Conservation (phyloP, 1,140 invertebrate species). For the Microplitis demolitor region DNA sequence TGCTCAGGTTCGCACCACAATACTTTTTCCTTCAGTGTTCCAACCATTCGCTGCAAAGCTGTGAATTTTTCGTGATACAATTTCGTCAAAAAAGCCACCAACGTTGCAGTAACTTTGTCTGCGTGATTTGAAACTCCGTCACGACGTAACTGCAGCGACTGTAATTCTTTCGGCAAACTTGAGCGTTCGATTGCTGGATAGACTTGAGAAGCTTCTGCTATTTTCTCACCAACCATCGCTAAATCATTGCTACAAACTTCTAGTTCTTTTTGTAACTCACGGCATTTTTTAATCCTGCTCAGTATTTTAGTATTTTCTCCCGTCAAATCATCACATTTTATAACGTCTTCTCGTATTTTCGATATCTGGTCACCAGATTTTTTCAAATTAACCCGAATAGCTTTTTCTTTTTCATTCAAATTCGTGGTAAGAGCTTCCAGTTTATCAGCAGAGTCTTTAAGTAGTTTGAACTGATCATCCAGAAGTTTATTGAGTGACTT, state of each 20-base stretch:
- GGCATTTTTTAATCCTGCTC: constrained; percentile 75
- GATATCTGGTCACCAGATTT: constrained; percentile 70
- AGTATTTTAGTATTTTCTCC: constrained; percentile 85
- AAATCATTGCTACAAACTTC: constrained; percentile 62
- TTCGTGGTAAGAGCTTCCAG: constrained; percentile 74
- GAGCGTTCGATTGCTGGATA: constrained; percentile 82
- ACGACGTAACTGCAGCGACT: constrained; percentile 76
- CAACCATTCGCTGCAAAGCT: constrained; percentile 78
- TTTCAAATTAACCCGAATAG: constrained; percentile 74
- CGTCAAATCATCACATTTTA: constrained; percentile 89
- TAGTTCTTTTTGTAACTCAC: constrained; percentile 73
- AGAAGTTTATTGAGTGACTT: constrained; percentile 72
- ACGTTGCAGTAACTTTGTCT: constrained; percentile 79
- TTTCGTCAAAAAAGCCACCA: constrained; percentile 84
- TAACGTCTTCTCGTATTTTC: constrained; percentile 81
- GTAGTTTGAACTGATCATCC: constrained; percentile 77
- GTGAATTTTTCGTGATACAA: constrained; percentile 84
- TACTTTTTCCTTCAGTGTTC: constrained; percentile 84
- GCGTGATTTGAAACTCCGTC: constrained; percentile 75
- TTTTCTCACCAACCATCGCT: constrained; percentile 66
- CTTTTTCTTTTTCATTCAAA: constrained; percentile 76
- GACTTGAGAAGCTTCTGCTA: constrained; percentile 66
- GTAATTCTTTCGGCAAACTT: constrained; percentile 78
- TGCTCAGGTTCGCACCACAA: constrained; percentile 90
- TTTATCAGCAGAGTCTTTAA: constrained; percentile 75